Conservation (phyloP, 2,797 vertebrate genomes). For the Philypnodon macrostomus region DNA sequence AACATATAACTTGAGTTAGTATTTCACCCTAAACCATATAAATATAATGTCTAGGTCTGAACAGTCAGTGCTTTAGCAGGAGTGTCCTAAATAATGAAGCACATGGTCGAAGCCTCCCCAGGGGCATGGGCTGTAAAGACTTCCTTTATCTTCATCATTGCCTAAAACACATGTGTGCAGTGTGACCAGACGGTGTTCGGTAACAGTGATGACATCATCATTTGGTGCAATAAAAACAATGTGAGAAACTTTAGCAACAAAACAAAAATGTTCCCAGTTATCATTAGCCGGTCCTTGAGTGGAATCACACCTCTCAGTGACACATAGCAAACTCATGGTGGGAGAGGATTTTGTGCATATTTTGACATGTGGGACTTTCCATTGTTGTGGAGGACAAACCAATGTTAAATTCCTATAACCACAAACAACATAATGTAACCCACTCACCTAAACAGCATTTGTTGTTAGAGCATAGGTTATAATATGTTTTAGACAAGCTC, state of each 20-base stretch:
- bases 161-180: conserved; percentile 2
- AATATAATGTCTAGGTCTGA: no score
- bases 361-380: conserved; percentile 59
- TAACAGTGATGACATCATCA: conserved; percentile 11
- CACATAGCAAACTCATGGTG: conserved; percentile 27
- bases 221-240: conserved; percentile 1
- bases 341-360: conserved; percentile 27
- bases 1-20: not conserved
- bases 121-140: not conserved
- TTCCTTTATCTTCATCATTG: not conserved
- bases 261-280: conserved; percentile 30
- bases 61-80: not conserved
- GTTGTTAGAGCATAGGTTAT: no score
- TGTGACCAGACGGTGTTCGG: not conserved
- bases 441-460: not conserved
- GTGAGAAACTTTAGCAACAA: conserved; percentile 1
- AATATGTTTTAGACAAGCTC: no score
- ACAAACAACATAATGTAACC: not conserved
- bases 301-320: conserved; percentile 39
- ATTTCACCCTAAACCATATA: no score
- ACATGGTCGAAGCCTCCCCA: not conserved
- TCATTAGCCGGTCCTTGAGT: conserved; percentile 18
- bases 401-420: conserved; percentile 22
- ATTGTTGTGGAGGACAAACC: conserved; percentile 7
- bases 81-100: conserved; percentile 1